A percentile compares a stretch with the other conserved stretches of the same genome.
phyloP scores from a whole-genome alignment of 2,113 vertebrate species.

The Bufo gargarizans region DNA sequence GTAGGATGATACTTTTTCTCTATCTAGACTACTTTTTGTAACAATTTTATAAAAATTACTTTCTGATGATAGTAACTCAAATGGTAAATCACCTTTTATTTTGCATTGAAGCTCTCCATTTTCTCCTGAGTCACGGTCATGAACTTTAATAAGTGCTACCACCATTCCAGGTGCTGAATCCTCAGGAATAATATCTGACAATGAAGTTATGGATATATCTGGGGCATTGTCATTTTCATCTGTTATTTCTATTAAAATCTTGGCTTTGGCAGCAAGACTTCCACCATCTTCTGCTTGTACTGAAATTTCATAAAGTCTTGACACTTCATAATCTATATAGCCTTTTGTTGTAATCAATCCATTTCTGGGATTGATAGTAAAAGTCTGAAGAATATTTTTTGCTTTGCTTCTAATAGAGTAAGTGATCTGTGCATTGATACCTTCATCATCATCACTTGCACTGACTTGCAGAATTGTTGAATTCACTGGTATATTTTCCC shows the following conservation, averaged over 20 bases:
- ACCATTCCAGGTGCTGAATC: background rate
- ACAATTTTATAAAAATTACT: constrained; percentile 6
- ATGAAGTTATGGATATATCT: constrained; percentile 1
- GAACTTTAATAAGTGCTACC: background rate
- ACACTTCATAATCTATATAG: background rate
- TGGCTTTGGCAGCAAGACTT: background rate
- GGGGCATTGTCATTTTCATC: constrained; percentile 9
- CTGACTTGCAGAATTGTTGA: constrained; percentile 8
- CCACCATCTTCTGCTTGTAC: background rate
- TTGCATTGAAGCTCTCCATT: background rate
- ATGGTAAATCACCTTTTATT: background rate
- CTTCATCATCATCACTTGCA: constrained; percentile 18
- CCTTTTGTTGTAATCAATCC: background rate
- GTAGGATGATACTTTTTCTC: background rate
- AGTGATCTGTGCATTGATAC: background rate
- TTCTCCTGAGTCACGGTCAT: background rate
- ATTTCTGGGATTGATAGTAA: background rate
- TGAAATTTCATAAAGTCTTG: background rate
- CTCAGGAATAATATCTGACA: background rate
- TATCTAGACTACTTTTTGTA: constrained; percentile 8
- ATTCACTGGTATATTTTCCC: constrained; percentile 1
- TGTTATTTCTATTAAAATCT: background rate
- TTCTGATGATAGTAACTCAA: background rate
- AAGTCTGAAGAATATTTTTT: background rate
- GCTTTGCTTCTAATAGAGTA: background rate